Base-by-base conservation (phyloP, 2,888 invertebrate genomes). In the Drosophila eohydei region DNA sequence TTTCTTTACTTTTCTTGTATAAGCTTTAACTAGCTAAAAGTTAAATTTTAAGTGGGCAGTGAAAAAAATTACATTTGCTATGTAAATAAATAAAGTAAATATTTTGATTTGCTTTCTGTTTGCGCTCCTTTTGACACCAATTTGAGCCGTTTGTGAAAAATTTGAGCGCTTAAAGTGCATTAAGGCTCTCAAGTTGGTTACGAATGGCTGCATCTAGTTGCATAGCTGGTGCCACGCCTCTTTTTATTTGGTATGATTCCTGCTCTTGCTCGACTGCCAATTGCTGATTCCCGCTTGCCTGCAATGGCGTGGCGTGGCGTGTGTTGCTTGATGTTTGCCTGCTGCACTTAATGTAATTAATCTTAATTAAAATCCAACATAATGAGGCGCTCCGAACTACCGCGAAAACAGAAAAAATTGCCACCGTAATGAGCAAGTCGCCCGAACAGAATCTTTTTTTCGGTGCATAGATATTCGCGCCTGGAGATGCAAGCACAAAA, bases 331-430 rank as follows among this genome's bases (percentile, higher is more conserved):
- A 74, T 88, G 84, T 82, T 83, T 87, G 83, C 83, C 80, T 74
- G 85, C 83, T 90, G 92, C 91, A 91, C 91, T 92, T 91, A 92
- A 91, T 91, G 92, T 91, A 91, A 91, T 91, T 91, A 91, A 92
- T 91, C 92, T 91, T 91, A 91, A 91, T 91, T 91, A 91, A 91
- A 91, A 90, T 90, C 88, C 89, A 88, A 86, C 90, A 90, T 90
- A 90, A 90, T 86, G 86, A 78, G 50, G 56, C 48, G 59, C 55
- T 64, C 66, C 62, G 64, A 78, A 69, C 50, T 64, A 28, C 57
- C 51, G 55, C 40, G 38, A 44, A 58, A 52, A 54, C 41, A 57
- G 40, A 57, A 78, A 78, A 80, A 80, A 67, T 83, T 74, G 72
- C 84, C 76, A 74, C 89, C 77, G 88, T 85, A 89, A 85, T 81